Evolutionary conservation across 2,797 vertebrate species (phyloP), one percentile per base, ranked within the genome.

Genomic region (Cryptoprocta ferox): DNA sequence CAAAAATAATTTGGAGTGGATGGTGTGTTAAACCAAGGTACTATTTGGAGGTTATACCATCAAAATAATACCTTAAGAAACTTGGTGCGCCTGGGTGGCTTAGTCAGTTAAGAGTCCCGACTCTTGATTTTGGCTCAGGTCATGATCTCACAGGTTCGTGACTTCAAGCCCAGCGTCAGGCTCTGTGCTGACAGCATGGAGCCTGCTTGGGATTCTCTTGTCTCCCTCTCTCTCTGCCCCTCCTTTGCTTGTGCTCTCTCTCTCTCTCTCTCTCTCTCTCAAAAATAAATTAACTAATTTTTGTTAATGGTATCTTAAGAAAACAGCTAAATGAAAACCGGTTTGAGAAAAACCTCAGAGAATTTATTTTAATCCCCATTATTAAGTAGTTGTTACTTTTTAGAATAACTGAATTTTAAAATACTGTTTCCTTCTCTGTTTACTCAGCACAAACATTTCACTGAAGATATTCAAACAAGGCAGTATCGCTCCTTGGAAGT

Each of bases 381-480:
- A 56, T 87, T 89, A 84, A 96, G 53, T 45, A 79, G 48, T 68
- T 87, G 24, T 94, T 93, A 50, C 21, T 28, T 91, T 83, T 93
- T 94, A 63, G 63, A 94, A 65, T 86, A 70, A 71, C 68, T 95
- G 28, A 86, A 56, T 86, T 71, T 68, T 92, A 65, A 94, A 83
- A 53, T 94, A 37, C 5, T 96, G 2, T 96, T 92, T 63, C 5
- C 18, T 96, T 97, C 48, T 96, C 65, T 26, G 42, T 96, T 93
- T 93, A n/a, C 65, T 94, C n/a, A 99, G 99, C 99, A 99, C 98
- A 99, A 99, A 97, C 99, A 99, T 98, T 99, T 99, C 98, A 99
- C 99, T 5, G 99, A 99, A 89, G 99, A 99, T 97, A 99, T 99
- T 98, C 99, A 98, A 98, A 99, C 99, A 0, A 98, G 98, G 53